Base-by-base conservation (phyloP, 2,797 vertebrate species). In the Hybognathus amarus region DNA sequence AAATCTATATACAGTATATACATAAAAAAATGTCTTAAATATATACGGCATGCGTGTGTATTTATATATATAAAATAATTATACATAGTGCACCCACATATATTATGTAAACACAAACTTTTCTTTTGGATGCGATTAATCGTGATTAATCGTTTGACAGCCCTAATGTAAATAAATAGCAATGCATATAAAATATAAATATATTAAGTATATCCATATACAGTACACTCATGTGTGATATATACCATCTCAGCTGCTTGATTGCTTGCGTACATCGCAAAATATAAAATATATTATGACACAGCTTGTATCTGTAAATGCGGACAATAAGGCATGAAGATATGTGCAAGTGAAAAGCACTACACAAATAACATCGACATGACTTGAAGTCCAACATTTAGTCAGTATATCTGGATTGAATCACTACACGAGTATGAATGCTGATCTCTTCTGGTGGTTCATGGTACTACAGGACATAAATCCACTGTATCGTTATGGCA, bases 401-500 rank as follows among this genome's bases (percentile, higher is more conserved):
- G 59, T 61, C 24, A 17, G 13, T 15, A 17, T 30, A 30, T 63
- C 13, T 63, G 59, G 59, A 63, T 63, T 63, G 6, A 30, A 63
- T 63, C 59, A 27, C 59, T 2, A 15, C 24, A 15, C 7, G 24
- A 56, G 15, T 40, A 47, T 79, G 15, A 40, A 69, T 15, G 33
- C 33, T 61, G 68, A 71, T 33, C 67, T 71, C 79, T 71, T 71
- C 67, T 47, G 67, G 67, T 6, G 4, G 11, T 10, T 22, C 20
- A 59, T 70, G 10, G 45, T 13, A 70, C 6, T 59, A 42, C 67
- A 70, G 36, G 17, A 70, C 38, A 11, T 92, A 91, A 93, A 93
- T 91, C 87, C 90, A 91, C 92, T 93, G 92, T 93, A 92, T 91
- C 91, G 90, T 92, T 92, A 92, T 93, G 91, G 89, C 88, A 93